phyloP scores from a whole-genome alignment of 2,888 invertebrate species.

The Malthinus flaveolus region DNA sequence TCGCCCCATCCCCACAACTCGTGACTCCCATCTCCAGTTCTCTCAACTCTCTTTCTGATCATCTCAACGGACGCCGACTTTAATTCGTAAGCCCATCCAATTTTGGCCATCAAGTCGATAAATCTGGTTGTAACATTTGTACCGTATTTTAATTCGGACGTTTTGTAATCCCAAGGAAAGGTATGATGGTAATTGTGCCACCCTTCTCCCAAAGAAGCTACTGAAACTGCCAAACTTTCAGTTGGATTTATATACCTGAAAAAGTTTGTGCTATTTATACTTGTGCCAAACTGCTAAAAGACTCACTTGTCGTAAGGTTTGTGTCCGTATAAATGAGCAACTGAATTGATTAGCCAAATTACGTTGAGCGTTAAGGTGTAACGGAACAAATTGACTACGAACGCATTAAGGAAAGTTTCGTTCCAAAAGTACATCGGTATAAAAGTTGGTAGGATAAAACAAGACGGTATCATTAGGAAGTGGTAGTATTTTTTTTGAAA shows the following conservation, averaged over 20 bases:
- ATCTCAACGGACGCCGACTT: constrained; percentile 68
- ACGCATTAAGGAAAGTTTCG: constrained; percentile 69
- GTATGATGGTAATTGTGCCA: constrained; percentile 92
- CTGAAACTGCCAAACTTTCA: constrained; percentile 75
- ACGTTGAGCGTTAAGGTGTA: constrained; percentile 52
- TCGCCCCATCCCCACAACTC: constrained; percentile 45
- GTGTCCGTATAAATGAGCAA: constrained; percentile 78
- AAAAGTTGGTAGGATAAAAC: constrained; percentile 76
- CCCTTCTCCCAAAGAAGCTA: constrained; percentile 76
- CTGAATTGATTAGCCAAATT: constrained; percentile 63
- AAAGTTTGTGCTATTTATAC: not conserved
- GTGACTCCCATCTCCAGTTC: constrained; percentile 73
- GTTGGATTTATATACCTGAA: constrained; percentile 67
- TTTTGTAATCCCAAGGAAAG: constrained; percentile 93
- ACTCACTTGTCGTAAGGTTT: constrained; percentile 74
- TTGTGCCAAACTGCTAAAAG: not conserved
- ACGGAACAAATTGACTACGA: constrained; percentile 73
- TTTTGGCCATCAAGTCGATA: constrained; percentile 68
- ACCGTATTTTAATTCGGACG: constrained; percentile 69
- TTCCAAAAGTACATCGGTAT: constrained; percentile 79
- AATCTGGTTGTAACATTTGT: constrained; percentile 63
- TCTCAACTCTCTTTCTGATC: constrained; percentile 66
- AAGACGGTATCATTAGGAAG: constrained; percentile 71
- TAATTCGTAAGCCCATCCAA: constrained; percentile 79
- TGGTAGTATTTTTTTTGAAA: constrained; percentile 89